phyloP scores from a whole-genome alignment of 2,888 invertebrate genomes.

The Lithophane leautieri region DNA sequence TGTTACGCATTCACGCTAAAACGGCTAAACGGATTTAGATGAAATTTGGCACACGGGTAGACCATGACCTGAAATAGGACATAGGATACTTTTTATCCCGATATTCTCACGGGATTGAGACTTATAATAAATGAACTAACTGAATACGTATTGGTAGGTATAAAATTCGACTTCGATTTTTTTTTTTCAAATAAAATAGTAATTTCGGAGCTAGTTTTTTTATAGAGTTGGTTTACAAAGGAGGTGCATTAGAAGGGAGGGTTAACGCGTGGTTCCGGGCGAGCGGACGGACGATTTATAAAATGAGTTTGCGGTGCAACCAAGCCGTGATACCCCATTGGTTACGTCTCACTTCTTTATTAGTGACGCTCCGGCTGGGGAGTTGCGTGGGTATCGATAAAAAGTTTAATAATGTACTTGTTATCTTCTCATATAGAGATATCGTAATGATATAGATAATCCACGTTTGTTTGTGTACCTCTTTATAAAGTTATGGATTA shows the following conservation, averaged over 20 bases:
- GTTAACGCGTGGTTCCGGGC: conserved; percentile 88
- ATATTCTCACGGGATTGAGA: too few species aligned
- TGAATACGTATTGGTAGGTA: neutral
- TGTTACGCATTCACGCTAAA: too few species aligned
- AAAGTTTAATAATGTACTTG: conserved; percentile 15
- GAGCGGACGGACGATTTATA: conserved; percentile 88
- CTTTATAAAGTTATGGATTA: neutral
- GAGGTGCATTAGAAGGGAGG: conserved; percentile 82
- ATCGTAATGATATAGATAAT: conserved; percentile 11
- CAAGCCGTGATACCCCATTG: conserved; percentile 89
- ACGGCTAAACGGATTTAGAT: too few species aligned
- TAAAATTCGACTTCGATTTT: neutral
- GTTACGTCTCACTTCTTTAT: conserved; percentile 90
- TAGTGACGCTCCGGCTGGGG: conserved; percentile 71
- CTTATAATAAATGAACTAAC: neutral
- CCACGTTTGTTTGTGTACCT: conserved; percentile 1
- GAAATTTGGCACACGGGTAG: too few species aligned
- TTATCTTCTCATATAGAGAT: conserved; percentile 20
- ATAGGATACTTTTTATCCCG: too few species aligned
- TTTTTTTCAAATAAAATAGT: conserved; percentile 42
- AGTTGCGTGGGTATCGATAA: conserved; percentile 61
- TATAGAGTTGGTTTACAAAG: conserved; percentile 72
- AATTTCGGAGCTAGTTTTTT: conserved; percentile 58
- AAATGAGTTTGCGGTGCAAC: conserved; percentile 91
- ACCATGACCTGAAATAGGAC: too few species aligned